These are phyloP conservation scores for Laterallus jamaicensis DNA, from an alignment of 2,113 vertebrate species.

Conservation along the genomic window DNA sequence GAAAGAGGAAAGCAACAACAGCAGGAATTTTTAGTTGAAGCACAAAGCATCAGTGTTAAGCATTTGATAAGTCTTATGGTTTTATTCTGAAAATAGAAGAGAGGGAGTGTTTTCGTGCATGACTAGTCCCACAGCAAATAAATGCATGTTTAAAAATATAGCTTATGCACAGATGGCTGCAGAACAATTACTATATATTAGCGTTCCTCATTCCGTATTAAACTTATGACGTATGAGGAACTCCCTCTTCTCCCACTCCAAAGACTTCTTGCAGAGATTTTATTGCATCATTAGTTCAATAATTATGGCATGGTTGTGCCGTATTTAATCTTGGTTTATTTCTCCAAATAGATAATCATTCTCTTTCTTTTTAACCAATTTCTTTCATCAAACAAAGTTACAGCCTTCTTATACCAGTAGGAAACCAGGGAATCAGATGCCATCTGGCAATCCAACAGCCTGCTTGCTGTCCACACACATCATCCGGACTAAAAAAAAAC, in stretches of 20 bases:
- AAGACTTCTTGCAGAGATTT: neutral
- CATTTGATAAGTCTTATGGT: conserved; percentile 39
- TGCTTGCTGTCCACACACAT: neutral
- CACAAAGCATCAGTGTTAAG: conserved; percentile 12
- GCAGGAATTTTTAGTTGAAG: neutral
- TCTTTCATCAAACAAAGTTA: neutral
- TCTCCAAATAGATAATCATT: neutral
- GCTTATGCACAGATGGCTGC: conserved; percentile 22
- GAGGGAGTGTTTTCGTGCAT: conserved; percentile 15
- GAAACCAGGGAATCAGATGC: neutral
- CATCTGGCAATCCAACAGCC: neutral
- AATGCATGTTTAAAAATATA: conserved; percentile 35
- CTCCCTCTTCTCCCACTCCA: neutral
- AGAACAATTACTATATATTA: conserved; percentile 41
- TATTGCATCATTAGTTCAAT: neutral
- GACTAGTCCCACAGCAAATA: conserved; percentile 50
- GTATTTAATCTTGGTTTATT: neutral
- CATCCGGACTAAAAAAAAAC: neutral
- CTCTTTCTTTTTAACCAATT: neutral
- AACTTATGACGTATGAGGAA: neutral
- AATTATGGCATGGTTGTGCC: neutral
- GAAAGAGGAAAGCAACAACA: neutral
- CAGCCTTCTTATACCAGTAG: neutral
- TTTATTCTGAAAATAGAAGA: conserved; percentile 58
- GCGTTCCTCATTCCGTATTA: neutral